A percentile compares a stretch with the other conserved stretches of the same genome.
Evolutionary conservation across 1,140 invertebrate species (phyloP).

Genomic region (Drosophila triauraria): DNA sequence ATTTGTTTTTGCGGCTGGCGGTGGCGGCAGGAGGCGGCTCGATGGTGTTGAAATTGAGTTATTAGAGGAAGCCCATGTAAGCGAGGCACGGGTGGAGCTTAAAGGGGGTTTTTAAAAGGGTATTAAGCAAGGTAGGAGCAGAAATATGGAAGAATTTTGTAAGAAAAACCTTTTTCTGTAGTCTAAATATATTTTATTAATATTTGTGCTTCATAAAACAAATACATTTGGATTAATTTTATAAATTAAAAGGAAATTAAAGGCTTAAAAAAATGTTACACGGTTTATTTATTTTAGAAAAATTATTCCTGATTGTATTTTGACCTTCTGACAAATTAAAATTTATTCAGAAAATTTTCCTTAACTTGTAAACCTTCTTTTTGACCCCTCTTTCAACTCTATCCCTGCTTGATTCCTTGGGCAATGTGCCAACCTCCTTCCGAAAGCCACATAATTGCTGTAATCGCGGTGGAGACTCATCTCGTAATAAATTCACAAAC

Average conservation of each 20-base stretch:
- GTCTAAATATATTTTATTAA: no score
- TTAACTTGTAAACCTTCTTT: neutral
- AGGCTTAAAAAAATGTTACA: neutral
- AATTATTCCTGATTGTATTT: no score
- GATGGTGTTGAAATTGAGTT: constrained; percentile 66
- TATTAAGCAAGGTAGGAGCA: neutral
- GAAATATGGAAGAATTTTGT: neutral
- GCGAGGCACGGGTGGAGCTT: constrained; percentile 2
- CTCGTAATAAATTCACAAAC: constrained; percentile 71
- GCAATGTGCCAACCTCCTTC: constrained; percentile 33
- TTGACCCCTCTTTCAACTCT: neutral
- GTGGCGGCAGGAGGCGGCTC: constrained; percentile 3
- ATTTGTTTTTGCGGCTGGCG: constrained; percentile 31
- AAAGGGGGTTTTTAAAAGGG: neutral
- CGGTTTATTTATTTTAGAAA: no score
- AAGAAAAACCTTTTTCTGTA: no score
- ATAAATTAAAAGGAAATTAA: no score
- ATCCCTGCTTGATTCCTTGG: constrained; percentile 11
- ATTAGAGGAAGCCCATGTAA: constrained; percentile 45
- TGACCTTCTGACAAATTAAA: no score
- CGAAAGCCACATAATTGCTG: constrained; percentile 69
- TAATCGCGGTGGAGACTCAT: constrained; percentile 68
- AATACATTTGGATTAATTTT: neutral
- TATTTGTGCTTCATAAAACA: no score
- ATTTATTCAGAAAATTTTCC: no score